These are phyloP conservation scores for Shinisaurus crocodilurus DNA, from an alignment of 2,113 vertebrate species.

Conservation along the genomic window DNA sequence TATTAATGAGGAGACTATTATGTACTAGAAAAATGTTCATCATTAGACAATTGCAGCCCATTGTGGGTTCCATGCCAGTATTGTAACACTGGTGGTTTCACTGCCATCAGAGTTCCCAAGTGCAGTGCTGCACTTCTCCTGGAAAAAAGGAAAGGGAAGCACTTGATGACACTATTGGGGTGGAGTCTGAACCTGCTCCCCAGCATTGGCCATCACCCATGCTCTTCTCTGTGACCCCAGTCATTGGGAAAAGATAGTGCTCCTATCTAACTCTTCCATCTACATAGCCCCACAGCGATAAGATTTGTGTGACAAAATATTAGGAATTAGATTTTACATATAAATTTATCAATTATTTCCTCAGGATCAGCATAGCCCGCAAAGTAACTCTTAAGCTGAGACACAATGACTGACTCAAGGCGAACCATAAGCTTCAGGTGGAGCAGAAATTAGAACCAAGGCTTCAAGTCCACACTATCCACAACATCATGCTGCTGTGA, in stretches of 20 bases:
- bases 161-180: neutral
- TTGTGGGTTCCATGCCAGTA: neutral
- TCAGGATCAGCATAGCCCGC: neutral
- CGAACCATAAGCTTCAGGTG: neutral
- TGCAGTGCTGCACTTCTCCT: neutral
- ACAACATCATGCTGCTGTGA: neutral
- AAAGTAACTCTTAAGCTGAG: neutral
- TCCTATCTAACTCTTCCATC: neutral
- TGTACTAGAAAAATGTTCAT: neutral
- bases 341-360: neutral
- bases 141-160: neutral
- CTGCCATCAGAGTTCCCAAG: neutral
- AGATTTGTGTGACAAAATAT: neutral
- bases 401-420: neutral
- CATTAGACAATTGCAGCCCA: neutral
- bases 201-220: neutral
- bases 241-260: neutral
- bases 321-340: neutral
- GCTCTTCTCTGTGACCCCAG: neutral
- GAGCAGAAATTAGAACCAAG: neutral
- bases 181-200: neutral
- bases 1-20: neutral
- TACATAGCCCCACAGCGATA: neutral
- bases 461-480: neutral
- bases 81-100: neutral